phyloP scores from a whole-genome alignment of 1,140 invertebrate genomes.

The Holcopasites calliopsidis region DNA sequence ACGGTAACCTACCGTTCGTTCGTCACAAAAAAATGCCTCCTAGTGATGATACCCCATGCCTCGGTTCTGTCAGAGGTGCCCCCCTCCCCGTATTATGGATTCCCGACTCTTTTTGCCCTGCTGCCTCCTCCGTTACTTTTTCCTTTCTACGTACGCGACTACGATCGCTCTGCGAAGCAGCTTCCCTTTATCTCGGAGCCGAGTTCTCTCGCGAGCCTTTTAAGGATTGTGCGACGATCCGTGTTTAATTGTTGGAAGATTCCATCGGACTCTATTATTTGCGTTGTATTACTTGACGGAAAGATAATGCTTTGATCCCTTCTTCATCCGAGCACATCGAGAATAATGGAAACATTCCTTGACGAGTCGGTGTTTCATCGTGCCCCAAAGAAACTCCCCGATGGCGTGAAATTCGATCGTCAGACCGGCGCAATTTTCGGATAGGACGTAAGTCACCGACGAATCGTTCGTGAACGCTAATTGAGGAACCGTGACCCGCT shows the following conservation, averaged over 20 bases:
- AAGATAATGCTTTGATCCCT: no score
- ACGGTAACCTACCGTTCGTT: neutral
- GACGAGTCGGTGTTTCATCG: no score
- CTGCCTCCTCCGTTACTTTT: neutral
- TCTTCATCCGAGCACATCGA: no score
- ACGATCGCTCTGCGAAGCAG: neutral
- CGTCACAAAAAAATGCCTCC: neutral
- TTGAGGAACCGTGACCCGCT: neutral
- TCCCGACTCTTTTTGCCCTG: neutral
- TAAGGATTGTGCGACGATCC: no score
- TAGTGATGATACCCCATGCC: no score
- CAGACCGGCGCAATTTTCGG: neutral
- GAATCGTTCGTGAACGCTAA: neutral
- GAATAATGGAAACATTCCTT: no score
- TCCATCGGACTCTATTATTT: no score
- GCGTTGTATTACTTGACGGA: no score
- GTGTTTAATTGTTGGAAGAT: no score
- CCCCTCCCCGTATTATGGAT: conserved; percentile 14
- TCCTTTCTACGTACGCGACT: neutral
- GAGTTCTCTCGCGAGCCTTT: no score
- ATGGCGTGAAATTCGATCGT: neutral
- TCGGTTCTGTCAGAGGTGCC: conserved; percentile 39
- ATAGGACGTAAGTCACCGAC: neutral
- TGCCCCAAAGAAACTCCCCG: no score
- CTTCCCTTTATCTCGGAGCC: neutral